phyloP scores from a whole-genome alignment of 2,113 vertebrate genomes.

The Hippoglossus stenolepis region DNA sequence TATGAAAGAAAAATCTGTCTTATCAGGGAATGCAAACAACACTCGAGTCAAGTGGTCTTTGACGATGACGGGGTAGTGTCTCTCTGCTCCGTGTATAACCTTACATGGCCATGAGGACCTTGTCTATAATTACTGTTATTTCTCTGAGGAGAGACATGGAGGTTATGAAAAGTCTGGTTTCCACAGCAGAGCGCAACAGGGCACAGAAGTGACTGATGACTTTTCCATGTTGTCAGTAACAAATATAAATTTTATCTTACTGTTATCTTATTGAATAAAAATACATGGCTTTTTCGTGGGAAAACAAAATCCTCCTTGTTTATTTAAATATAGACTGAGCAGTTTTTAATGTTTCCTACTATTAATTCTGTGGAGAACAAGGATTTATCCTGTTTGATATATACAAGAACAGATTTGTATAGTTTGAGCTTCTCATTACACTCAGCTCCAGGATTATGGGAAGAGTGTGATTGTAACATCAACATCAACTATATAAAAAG shows the following conservation, averaged over 20 bases:
- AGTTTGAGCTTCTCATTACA: background rate
- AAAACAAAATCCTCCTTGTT: no score
- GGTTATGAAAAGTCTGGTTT: slow-evolving; percentile 66
- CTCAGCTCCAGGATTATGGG: no score
- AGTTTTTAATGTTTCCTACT: background rate
- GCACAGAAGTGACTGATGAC: slow-evolving; percentile 21
- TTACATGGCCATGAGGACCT: slow-evolving; percentile 66
- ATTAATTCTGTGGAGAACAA: no score
- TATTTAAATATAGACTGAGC: background rate
- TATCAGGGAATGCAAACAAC: slow-evolving; percentile 65
- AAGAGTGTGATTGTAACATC: no score
- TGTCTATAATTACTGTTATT: slow-evolving; percentile 44
- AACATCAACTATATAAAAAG: no score
- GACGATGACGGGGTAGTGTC: slow-evolving; percentile 23
- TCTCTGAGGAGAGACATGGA: slow-evolving; percentile 45
- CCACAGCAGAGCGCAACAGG: slow-evolving; percentile 29
- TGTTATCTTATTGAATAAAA: background rate
- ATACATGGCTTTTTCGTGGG: background rate
- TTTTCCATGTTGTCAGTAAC: slow-evolving; percentile 12
- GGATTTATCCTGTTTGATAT: background rate
- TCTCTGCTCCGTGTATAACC: slow-evolving; percentile 42
- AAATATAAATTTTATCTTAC: background rate
- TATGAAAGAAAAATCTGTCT: slow-evolving; percentile 2
- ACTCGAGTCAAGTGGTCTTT: slow-evolving; percentile 48
- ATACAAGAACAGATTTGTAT: background rate